Base-by-base conservation (phyloP, 1,140 invertebrate species). In the Drosophila miranda region DNA sequence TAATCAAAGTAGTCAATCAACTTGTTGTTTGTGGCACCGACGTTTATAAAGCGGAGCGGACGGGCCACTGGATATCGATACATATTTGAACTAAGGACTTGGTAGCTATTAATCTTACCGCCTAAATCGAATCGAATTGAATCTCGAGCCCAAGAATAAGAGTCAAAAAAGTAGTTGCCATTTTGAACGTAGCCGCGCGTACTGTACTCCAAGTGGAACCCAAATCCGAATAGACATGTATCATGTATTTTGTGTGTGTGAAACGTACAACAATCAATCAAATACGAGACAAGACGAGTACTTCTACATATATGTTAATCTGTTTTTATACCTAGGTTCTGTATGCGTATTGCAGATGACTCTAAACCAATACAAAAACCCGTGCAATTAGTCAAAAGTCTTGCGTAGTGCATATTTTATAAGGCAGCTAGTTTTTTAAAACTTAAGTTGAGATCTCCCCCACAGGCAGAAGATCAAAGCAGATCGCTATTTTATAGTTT, bases 61-160 rank as follows among this genome's bases (percentile, higher is more conserved):
- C 53, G 49, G 44, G 46, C 57, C 81, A 77, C 81, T 70, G 77
- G 73, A 50, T 81, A 86, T 69, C 77, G 84, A 86, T 86, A 86
- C 81, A 86, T 86, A 86, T 86, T 86, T 86, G 64, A 86, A 81
- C 69, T 77, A 84, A 86, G 81, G 81, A 86, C 81, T 86, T 86
- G 81, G 73, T 86, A 86, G 77, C 54, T 87, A 70, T 86, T 75
- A 81, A 72, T 60, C 80, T 81, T 81, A 81, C 63, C 59, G 59
- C 69, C 59, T 77, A 80, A 84, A 63, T 41, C 51, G 60, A 87
- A 86, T 78, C 81, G 77, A 84, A 63, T 41, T 48, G 63, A 87
- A 86, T 87, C 81, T 86, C 82, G 58, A 77, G 56, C n/a, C 34
- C 4, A 53, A 11, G 46, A 42, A 62, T 60, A 68, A 49, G 50